These are phyloP conservation scores for Chaetura pelagica DNA, from an alignment of 2,113 vertebrate species.

Conservation along the genomic window DNA sequence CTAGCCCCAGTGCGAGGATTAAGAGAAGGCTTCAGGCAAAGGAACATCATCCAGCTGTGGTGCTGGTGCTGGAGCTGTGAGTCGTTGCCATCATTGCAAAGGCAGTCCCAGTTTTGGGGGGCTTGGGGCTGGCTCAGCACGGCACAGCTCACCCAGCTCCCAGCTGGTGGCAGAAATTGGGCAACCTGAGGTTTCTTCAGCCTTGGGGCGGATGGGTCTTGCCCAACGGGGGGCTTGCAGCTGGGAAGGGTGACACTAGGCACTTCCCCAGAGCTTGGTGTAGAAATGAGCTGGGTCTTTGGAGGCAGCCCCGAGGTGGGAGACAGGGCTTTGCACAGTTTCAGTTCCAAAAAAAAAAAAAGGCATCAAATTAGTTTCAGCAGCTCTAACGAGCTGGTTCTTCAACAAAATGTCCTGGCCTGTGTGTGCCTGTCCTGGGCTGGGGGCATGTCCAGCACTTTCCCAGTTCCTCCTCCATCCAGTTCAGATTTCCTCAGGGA, in stretches of 20 bases:
- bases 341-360: background rate
- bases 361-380: background rate
- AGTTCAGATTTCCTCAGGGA: background rate
- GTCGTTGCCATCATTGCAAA: rapidly evolving
- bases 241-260: background rate
- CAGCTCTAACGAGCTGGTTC: background rate
- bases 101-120: background rate
- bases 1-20: no score
- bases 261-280: background rate
- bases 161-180: background rate
- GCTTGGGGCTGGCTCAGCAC: background rate
- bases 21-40: background rate
- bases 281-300: background rate
- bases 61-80: rapidly evolving
- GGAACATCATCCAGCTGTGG: background rate
- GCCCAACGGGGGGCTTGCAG: background rate
- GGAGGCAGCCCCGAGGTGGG: background rate
- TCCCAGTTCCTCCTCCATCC: background rate
- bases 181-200: background rate
- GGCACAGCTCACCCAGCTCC: background rate
- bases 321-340: background rate
- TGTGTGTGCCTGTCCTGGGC: background rate
- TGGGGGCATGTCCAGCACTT: rapidly evolving
- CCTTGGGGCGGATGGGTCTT: background rate
- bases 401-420: background rate